These are phyloP conservation scores for Sialis fuliginosa DNA, from an alignment of 2,888 invertebrate species.

Conservation along the genomic window DNA sequence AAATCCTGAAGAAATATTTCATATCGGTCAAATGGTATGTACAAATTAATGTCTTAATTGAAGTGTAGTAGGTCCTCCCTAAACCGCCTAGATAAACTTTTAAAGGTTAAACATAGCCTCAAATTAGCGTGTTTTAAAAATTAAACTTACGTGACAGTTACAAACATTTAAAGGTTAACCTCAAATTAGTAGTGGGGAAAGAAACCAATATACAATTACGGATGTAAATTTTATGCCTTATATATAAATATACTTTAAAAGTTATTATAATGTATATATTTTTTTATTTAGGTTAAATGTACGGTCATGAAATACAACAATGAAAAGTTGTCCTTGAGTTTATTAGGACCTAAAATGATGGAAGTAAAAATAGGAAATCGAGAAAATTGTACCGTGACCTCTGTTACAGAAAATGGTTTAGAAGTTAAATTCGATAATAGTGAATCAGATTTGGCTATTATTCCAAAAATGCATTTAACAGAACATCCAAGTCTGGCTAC, in stretches of 20 bases:
- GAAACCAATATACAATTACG: too few species aligned
- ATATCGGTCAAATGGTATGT: conserved; percentile 41
- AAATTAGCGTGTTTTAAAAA: too few species aligned
- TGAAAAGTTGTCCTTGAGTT: conserved; percentile 28
- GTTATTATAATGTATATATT: not conserved
- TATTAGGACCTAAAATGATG: conserved; percentile 15
- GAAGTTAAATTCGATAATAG: conserved; percentile 19
- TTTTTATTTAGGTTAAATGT: conserved; percentile 29
- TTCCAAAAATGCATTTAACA: conserved; percentile 23
- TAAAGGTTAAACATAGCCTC: too few species aligned
- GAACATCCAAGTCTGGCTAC: conserved; percentile 20
- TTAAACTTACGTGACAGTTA: too few species aligned
- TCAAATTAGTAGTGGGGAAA: too few species aligned
- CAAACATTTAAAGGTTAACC: too few species aligned
- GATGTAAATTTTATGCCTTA: too few species aligned
- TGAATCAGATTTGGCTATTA: conserved; percentile 17
- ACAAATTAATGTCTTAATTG: not conserved
- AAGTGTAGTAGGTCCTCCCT: too few species aligned
- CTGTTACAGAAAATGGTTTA: conserved; percentile 19
- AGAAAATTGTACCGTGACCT: conserved; percentile 23
- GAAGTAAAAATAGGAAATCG: conserved; percentile 23
- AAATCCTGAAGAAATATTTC: conserved; percentile 29
- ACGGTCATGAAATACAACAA: conserved; percentile 24
- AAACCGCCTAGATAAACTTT: too few species aligned
- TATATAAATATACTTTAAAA: too few species aligned